A percentile compares a stretch with the other conserved stretches of the same genome.
Conservation (phyloP, 2,113 vertebrate genomes). For the Zosterops borbonicus region DNA sequence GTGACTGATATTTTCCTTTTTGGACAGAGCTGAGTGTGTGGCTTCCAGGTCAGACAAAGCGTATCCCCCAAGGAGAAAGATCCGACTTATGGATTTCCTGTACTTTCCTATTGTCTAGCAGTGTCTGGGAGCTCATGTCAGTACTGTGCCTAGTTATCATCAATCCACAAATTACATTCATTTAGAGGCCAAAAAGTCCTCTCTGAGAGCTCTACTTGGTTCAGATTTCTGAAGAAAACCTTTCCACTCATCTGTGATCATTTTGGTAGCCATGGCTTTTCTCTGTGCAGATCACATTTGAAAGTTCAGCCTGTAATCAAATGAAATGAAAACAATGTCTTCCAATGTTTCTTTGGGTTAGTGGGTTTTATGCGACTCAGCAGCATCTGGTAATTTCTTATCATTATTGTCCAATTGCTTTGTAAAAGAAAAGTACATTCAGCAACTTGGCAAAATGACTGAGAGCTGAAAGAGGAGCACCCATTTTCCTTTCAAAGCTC, state of each 20-base stretch:
- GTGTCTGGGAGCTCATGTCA: slow-evolving; percentile 7
- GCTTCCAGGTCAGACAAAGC: slow-evolving; percentile 30
- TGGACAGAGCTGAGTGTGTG: not conserved
- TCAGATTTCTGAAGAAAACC: not conserved
- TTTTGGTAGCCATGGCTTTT: not conserved
- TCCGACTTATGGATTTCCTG: not conserved
- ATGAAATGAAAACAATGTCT: not conserved
- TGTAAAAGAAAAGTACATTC: not conserved
- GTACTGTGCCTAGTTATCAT: not conserved
- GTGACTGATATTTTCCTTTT: not conserved
- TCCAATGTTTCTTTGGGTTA: not conserved
- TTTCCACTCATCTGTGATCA: rapidly evolving
- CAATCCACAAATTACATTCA: not conserved
- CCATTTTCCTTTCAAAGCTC: not conserved
- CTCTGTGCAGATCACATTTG: not conserved
- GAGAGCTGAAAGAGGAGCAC: not conserved
- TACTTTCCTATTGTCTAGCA: not conserved
- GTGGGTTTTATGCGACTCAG: not conserved
- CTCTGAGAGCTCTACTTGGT: not conserved
- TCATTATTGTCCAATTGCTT: not conserved
- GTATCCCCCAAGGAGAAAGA: not conserved
- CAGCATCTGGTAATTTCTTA: not conserved
- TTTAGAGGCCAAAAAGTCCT: not conserved
- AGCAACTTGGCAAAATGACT: not conserved
- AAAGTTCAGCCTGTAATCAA: slow-evolving; percentile 5